Evolutionary conservation across 2,797 vertebrate genomes (phyloP), one percentile per base, ranked within the genome.

Genomic region (Eospalax fontanierii): DNA sequence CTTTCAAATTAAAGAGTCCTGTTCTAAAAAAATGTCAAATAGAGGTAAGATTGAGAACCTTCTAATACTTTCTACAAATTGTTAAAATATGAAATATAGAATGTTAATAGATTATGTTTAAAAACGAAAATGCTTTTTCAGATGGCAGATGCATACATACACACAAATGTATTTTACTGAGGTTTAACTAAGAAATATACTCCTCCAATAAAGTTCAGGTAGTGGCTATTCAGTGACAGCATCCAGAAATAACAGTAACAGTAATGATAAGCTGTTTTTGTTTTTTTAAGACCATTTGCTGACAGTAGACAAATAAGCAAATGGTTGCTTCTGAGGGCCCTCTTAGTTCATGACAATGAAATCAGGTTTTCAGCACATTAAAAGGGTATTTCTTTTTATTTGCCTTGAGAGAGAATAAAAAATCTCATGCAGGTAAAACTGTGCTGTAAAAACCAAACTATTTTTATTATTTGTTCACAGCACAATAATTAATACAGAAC

Each of bases 1-100:
- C 19, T 83, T 95, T 68, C n/a, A 73, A 95, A 90, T 87, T 65
- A 94, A 57, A 92, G 28, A 84, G 66, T 87, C 24, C 24, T 83
- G 76, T 70, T 95, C 95, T 66, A 79, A 35, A n/a, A 91, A 92
- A 95, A 91, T 74, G 19, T 75, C 59, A 90, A 74, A 95, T 0
- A 80, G 22, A 84, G 16, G 0, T 68, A 83, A 81, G 2, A 90
- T 73, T 84, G 70, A 87, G 79, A 11, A 88, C 16, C 19, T 0
- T 85, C 18, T 16, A 83, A 38, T 28, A 87, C 30, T 82, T 65
- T 63, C 82, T 82, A 73, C 43, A 94, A 88, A 40, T 50, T 50
- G 66, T 46, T 75, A 22, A 88, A 91, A 26, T 54, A 24, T 33
- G 80, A 15, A 59, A 83, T 15, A 80, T 63, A 93, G 19, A 85